These are phyloP conservation scores for Phyllotreta striolata DNA, from an alignment of 2,888 invertebrate species.

Conservation along the genomic window DNA sequence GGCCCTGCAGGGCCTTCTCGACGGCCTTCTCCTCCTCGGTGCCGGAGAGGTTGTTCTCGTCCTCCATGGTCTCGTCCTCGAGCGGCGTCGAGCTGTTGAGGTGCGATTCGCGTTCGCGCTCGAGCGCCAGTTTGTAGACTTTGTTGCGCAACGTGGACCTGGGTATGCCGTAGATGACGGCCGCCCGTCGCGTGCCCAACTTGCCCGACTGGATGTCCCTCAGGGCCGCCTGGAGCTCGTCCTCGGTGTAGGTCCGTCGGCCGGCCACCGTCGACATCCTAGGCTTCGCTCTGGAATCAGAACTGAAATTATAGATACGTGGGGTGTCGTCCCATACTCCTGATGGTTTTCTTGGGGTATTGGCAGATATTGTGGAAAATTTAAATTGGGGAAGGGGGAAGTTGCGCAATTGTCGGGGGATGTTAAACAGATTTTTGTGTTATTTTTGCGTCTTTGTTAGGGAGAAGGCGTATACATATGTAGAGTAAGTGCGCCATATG, in stretches of 20 bases:
- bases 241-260: constrained; percentile 91
- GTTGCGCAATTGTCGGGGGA: too few species aligned
- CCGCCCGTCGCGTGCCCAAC: constrained; percentile 90
- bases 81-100: constrained; percentile 56
- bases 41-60: constrained; percentile 67
- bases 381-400: too few species aligned
- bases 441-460: too few species aligned
- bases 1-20: constrained; percentile 66
- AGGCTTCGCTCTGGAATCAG: constrained; percentile 72
- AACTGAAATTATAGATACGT: constrained; percentile 60
- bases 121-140: constrained; percentile 83
- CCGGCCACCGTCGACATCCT: constrained; percentile 71
- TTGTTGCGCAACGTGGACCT: constrained; percentile 94
- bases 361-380: too few species aligned
- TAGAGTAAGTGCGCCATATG: too few species aligned
- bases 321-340: constrained; percentile 38
- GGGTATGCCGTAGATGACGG: constrained; percentile 95
- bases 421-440: too few species aligned
- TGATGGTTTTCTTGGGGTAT: not conserved
- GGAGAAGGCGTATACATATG: too few species aligned
- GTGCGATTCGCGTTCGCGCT: constrained; percentile 74
- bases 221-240: constrained; percentile 92
- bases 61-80: constrained; percentile 64
- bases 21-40: constrained; percentile 70
- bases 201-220: constrained; percentile 93